These are phyloP conservation scores for Drosophila elegans DNA, from an alignment of 1,140 invertebrate species.

Conservation along the genomic window DNA sequence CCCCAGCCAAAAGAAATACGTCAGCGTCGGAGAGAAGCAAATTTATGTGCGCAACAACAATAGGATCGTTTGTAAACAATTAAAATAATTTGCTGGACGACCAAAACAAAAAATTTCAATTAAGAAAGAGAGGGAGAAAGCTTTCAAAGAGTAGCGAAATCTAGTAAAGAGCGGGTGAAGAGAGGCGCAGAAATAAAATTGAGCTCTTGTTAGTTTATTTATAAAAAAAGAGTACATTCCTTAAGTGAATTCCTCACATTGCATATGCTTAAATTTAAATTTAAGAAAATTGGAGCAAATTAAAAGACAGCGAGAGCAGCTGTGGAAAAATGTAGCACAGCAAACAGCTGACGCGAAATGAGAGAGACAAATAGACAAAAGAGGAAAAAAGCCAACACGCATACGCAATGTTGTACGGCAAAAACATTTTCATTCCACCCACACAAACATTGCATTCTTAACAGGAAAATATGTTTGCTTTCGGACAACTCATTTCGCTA, in stretches of 20 bases:
- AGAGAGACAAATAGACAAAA: neutral
- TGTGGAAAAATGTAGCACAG: conserved; percentile 65
- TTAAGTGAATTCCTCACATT: conserved; percentile 48
- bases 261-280: conserved; percentile 20
- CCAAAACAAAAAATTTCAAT: conserved; percentile 50
- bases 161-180: conserved; percentile 19
- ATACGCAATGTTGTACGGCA: conserved; percentile 69
- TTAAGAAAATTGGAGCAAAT: conserved; percentile 47
- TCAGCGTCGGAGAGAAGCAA: conserved; percentile 44
- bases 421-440: conserved; percentile 42
- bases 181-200: neutral
- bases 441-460: conserved; percentile 33
- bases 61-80: conserved; percentile 74
- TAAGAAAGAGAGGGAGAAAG: conserved; percentile 29
- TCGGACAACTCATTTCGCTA: conserved; percentile 40
- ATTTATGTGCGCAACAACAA: conserved; percentile 64
- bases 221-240: conserved; percentile 43
- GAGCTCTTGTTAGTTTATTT: conserved; percentile 51
- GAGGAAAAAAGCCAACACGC: conserved; percentile 46
- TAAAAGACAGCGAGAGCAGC: conserved; percentile 23
- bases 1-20: conserved; percentile 41
- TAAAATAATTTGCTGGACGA: conserved; percentile 70
- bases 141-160: conserved; percentile 6
- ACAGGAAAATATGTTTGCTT: conserved; percentile 17
- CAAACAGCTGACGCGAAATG: conserved; percentile 62